These are phyloP conservation scores for Gari tellinella DNA, from an alignment of 2,888 invertebrate species.

Conservation along the genomic window DNA sequence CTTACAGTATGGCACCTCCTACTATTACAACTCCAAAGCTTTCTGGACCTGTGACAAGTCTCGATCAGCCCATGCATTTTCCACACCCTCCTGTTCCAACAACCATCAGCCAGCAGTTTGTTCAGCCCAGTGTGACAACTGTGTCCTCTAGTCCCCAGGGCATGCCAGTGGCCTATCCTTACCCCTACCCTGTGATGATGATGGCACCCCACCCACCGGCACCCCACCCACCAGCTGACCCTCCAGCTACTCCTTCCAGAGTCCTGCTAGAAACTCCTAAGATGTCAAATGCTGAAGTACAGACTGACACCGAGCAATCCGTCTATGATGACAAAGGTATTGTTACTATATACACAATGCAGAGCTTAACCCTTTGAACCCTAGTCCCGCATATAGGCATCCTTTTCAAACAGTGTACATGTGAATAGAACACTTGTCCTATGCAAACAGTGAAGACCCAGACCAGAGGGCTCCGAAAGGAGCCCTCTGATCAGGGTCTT, in stretches of 20 bases:
- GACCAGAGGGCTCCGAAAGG: too few relatives aligned
- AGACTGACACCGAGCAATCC: conserved; percentile 26
- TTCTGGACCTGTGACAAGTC: neutral
- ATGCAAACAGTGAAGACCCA: too few relatives aligned
- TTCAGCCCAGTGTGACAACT: neutral
- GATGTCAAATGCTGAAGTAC: conserved; percentile 49
- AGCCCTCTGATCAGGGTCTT: too few relatives aligned
- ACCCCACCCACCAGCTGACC: neutral
- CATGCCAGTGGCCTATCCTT: neutral
- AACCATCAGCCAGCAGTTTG: neutral
- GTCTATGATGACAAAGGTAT: conserved; percentile 40
- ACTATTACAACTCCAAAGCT: neutral
- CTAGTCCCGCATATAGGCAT: too few relatives aligned
- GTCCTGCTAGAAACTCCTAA: conserved; percentile 13
- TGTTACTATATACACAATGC: too few relatives aligned
- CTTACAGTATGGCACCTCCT: neutral
- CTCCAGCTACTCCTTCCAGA: too few relatives aligned
- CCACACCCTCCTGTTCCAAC: neutral
- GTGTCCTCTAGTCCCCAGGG: neutral
- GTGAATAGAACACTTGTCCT: too few relatives aligned
- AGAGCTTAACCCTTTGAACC: too few relatives aligned
- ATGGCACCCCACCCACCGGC: conserved; percentile 7
- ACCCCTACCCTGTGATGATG: conserved; percentile 17
- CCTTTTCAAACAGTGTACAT: too few relatives aligned
- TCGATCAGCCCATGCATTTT: neutral